A percentile compares a stretch with the other conserved stretches of the same genome.
phyloP scores from a whole-genome alignment of 2,888 invertebrate genomes.

The Torymus aiolomorphi region DNA sequence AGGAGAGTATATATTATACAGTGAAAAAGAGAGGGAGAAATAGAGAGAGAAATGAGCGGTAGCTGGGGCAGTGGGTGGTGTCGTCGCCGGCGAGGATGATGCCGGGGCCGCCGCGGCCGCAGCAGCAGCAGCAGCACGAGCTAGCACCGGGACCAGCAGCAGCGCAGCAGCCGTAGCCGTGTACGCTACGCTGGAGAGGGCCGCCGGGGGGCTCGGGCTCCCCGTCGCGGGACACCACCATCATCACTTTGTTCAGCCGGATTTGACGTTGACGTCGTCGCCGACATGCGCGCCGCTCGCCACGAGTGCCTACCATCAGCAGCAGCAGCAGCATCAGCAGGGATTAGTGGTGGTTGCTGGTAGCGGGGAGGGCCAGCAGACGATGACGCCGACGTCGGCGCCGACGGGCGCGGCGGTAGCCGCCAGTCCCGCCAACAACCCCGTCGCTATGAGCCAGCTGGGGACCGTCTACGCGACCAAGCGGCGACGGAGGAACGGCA shows the following conservation, averaged over 20 bases:
- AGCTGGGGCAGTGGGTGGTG: too few relatives aligned
- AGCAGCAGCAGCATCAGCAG: constrained; percentile 37
- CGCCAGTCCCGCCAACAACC: constrained; percentile 70
- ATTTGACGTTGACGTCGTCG: too few relatives aligned
- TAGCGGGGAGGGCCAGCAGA: constrained; percentile 60
- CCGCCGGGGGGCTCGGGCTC: constrained; percentile 73
- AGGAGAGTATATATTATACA: too few relatives aligned
- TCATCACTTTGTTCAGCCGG: too few relatives aligned
- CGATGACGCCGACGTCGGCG: constrained; percentile 72
- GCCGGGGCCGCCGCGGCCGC: too few relatives aligned
- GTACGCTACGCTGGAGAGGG: constrained; percentile 74
- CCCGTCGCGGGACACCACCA: constrained; percentile 63
- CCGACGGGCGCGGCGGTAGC: constrained; percentile 69
- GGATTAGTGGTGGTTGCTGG: constrained; percentile 34
- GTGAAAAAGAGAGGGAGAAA: too few relatives aligned
- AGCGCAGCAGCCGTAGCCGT: constrained; percentile 72
- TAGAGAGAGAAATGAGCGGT: too few relatives aligned
- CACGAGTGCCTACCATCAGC: too few relatives aligned
- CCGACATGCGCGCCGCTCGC: too few relatives aligned
- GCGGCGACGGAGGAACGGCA: constrained; percentile 94
- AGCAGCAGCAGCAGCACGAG: too few relatives aligned
- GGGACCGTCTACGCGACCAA: constrained; percentile 98
- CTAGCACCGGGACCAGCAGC: constrained; percentile 57
- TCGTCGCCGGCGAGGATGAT: too few relatives aligned
- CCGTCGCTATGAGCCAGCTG: constrained; percentile 87